A percentile compares a stretch with the other conserved stretches of the same genome.
These are phyloP conservation scores for Melospiza melodia DNA, from an alignment of 2,113 vertebrate species.

Conservation along the genomic window DNA sequence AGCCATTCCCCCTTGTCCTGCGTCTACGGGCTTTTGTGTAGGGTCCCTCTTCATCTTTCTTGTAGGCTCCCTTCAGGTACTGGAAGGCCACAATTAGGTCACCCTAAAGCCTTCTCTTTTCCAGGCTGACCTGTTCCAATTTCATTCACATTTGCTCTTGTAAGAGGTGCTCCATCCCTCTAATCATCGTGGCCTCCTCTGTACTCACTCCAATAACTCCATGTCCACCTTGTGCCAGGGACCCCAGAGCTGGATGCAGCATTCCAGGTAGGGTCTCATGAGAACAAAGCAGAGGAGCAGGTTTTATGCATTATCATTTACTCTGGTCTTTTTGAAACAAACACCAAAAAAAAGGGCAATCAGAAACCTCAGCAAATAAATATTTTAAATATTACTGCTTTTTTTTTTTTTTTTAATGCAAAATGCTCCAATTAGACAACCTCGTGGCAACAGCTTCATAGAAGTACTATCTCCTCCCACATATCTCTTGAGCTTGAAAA, in stretches of 20 bases:
- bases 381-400: background rate
- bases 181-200: background rate
- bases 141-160: too few relatives aligned
- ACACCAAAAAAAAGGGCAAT: background rate
- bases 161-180: background rate
- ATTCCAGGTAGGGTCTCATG: background rate
- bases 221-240: background rate
- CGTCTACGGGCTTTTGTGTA: too few relatives aligned
- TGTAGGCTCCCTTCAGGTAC: background rate
- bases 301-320: background rate
- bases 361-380: background rate
- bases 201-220: background rate
- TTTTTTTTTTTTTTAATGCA: background rate
- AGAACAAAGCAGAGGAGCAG: background rate
- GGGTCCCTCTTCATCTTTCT: background rate
- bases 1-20: background rate
- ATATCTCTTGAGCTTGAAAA: background rate
- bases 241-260: too few relatives aligned
- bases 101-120: background rate
- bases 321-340: background rate
- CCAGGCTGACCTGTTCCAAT: background rate
- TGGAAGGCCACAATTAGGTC: background rate
- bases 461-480: rapidly evolving
- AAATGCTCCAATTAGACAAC: background rate
- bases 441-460: background rate